phyloP scores from a whole-genome alignment of 2,113 vertebrate species.

The Neotoma lepida region DNA sequence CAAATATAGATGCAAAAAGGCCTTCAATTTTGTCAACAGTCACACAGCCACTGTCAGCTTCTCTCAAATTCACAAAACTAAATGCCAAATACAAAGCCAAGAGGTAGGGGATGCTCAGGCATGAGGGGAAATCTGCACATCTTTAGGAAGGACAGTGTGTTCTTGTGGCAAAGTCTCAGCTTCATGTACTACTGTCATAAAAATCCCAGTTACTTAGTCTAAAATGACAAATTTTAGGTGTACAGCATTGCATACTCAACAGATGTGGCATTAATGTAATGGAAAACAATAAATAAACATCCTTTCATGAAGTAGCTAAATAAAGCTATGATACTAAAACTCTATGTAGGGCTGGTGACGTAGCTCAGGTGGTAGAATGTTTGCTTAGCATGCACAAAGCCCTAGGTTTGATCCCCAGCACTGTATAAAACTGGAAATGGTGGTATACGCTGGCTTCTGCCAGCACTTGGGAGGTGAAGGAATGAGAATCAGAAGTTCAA shows the following conservation, averaged over 20 bases:
- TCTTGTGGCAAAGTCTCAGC: not conserved
- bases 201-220: not conserved
- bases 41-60: not conserved
- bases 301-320: not conserved
- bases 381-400: not conserved
- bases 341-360: not conserved
- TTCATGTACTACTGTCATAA: not conserved
- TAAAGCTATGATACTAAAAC: not conserved
- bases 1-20: not conserved
- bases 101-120: fast-evolving
- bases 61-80: not conserved
- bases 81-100: not conserved
- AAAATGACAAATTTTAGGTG: not conserved
- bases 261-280: not conserved
- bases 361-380: not conserved
- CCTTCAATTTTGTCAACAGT: not conserved
- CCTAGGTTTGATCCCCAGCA: not conserved
- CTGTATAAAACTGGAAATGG: no score
- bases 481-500: not conserved
- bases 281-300: not conserved
- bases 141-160: not conserved
- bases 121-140: not conserved
- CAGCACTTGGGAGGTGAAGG: not conserved
- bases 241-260: not conserved
- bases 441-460: not conserved